Base-by-base conservation (phyloP, 2,113 vertebrate species). In the Clarias batrachus region DNA sequence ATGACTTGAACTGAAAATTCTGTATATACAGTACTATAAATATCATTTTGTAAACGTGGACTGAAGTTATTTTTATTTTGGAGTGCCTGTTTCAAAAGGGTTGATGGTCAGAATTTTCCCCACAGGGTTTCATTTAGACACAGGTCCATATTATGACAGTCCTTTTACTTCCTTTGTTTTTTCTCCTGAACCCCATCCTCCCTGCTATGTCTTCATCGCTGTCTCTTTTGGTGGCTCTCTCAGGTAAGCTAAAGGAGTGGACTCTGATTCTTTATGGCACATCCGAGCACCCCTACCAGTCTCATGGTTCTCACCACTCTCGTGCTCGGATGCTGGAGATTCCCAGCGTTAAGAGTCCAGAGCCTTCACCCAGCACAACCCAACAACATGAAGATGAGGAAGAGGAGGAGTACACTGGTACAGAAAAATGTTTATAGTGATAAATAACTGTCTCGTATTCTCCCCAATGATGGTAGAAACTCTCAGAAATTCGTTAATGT, bases 231-330 rank as follows among this genome's bases (percentile, higher is more conserved):
- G 48, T 25, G 41, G 25, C 21, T 70, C 57, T 74, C 30, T 8
- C 92, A 98, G 97, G 97, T 71, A 97, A 96, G 88, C 89, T 98
- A 85, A 97, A 96, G 85, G 96, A 97, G 82, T 99, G 97, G 97
- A 97, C 94, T 21, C 94, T 99, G 33, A 89, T 96, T 87, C 93
- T 99, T 59, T 94, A 97, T 0, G 97, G 97, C 85, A 98, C 97
- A 0, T 93, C 95, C 0, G 94, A 96, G 92, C 93, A 96, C 85
- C 97, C 97, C 0, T 94, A 97, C 90, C 92, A 91, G 0, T 33
- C 90, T 0, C 82, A 91, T 74, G 90, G 92, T 0, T 10, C 89
- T 0, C 92, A 93, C 83, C 91, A 93, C 0, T 91, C 95, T 17
- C 93, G 82, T 0, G 95, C 95, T 0, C 94, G 93, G 76, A 92